Evolutionary conservation across 2,888 invertebrate species (phyloP), one percentile per base, ranked within the genome.

Genomic region (Microctonus hyperodae): DNA sequence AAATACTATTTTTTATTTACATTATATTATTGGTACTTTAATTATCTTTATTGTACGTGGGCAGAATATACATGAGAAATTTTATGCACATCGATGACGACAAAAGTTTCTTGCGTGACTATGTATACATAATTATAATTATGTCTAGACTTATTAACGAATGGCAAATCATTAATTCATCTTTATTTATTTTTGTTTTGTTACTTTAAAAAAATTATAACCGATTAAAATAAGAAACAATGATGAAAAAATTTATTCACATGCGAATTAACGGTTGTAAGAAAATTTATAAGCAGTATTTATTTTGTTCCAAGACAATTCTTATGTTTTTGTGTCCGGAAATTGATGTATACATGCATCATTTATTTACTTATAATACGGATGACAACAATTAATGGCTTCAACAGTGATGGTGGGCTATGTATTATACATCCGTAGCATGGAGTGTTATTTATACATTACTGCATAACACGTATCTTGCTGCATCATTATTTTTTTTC

Each of bases 81-180:
- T 7, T 9, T 1, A 5, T 7, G 16, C 16, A 16, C 44, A 44
- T 44, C 16, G 3, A 44, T 44, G 44, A 16, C 5, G 44, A 44
- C 44, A 6, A 44, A 20, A 16, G 16, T 44, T 44, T 44, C 16
- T 16, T n/a, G 44, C 44, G 16, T 44, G 44, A 44, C 44, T 44
- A 44, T 44, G 16, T 16, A n/a, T 44, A 44, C 44, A n/a, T 44
- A 44, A 44, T 44, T 44, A 16, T 44, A 16, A 9, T n/a, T 44
- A 7, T 44, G 44, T 44, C 44, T 44, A 44, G 44, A 44, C 44
- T 44, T 44, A 44, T 44, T 7, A 44, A 44, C 25, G n/a, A 53
- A 53, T n/a, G 53, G 1, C 28, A 1, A 28, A 7, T 28, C 53
- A 53, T 53, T 23, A 25, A 5, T 7, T 28, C 7, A 28, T 28